phyloP scores from a whole-genome alignment of 1,140 invertebrate species.

The Acromyrmex heyeri region DNA sequence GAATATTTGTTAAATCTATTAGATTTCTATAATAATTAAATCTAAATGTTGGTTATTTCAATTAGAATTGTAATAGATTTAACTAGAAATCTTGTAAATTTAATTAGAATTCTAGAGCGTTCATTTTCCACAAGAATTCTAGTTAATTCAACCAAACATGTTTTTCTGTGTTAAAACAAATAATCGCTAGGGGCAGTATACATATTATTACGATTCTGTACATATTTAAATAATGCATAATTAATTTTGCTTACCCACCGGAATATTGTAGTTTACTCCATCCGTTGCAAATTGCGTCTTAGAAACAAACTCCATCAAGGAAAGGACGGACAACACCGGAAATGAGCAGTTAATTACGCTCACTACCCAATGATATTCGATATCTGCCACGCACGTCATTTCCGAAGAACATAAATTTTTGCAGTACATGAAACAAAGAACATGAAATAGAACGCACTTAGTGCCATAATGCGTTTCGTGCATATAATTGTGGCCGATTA shows the following conservation, averaged over 20 bases:
- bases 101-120: too few relatives aligned
- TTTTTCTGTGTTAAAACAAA: not conserved
- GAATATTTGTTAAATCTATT: too few relatives aligned
- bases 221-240: not conserved
- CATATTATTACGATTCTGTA: not conserved
- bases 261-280: not conserved
- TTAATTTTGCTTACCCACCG: not conserved
- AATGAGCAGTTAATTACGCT: slow-evolving; percentile 1
- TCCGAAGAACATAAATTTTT: not conserved
- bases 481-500: not conserved
- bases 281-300: not conserved
- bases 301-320: not conserved
- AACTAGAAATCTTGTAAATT: too few relatives aligned
- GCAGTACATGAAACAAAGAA: not conserved
- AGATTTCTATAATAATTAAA: too few relatives aligned
- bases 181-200: not conserved
- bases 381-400: not conserved
- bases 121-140: too few relatives aligned
- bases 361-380: not conserved
- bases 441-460: not conserved
- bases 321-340: not conserved
- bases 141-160: too few relatives aligned
- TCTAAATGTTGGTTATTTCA: too few relatives aligned
- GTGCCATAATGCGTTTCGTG: not conserved
- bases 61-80: too few relatives aligned